Evolutionary conservation across 2,113 vertebrate species (phyloP).

Genomic region (Erinaceus europaeus): DNA sequence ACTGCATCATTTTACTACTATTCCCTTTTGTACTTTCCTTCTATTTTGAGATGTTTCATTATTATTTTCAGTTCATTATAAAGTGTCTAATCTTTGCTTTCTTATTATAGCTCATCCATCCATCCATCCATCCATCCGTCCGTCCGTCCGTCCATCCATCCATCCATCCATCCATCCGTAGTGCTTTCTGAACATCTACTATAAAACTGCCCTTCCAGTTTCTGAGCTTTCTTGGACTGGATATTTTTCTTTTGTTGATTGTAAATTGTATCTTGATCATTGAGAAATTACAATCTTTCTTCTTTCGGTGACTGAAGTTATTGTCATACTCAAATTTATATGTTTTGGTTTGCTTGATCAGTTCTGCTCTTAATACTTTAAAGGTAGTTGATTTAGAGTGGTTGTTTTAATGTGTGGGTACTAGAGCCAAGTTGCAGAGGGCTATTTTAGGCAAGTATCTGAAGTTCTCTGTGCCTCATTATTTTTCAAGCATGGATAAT

Average conservation of each 20-base stretch:
- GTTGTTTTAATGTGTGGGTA: neutral
- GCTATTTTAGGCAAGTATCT: neutral
- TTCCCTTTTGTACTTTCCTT: neutral
- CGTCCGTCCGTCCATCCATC: neutral
- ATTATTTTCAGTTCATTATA: neutral
- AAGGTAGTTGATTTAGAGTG: neutral
- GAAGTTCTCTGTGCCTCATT: neutral
- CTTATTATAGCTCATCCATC: too few species aligned
- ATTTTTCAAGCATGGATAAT: neutral
- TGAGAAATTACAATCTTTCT: neutral
- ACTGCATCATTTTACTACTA: neutral
- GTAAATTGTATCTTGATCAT: neutral
- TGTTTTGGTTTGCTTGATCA: neutral
- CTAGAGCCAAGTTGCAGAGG: neutral
- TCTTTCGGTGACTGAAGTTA: neutral
- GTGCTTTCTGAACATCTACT: neutral
- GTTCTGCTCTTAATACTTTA: neutral
- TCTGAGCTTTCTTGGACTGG: neutral
- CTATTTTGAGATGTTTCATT: neutral
- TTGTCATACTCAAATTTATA: neutral
- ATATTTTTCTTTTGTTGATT: neutral
- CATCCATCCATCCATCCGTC: neutral
- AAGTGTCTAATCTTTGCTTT: neutral
- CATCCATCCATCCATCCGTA: neutral
- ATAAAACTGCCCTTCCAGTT: accelerated